phyloP scores from a whole-genome alignment of 2,888 invertebrate genomes.

The Andrena minutula region DNA sequence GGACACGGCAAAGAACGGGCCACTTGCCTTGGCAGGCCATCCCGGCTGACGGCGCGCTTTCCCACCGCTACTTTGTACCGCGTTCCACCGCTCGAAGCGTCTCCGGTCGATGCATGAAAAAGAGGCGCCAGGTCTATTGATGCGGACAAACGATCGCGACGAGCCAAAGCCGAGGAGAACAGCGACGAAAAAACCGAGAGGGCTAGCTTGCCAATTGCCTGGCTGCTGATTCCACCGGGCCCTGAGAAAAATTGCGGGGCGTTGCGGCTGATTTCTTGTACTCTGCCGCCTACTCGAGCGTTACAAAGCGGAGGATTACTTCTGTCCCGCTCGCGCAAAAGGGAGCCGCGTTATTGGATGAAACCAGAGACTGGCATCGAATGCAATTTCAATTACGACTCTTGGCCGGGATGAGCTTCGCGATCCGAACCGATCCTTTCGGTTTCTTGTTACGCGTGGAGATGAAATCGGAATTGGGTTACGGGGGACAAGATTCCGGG shows the following conservation, averaged over 20 bases:
- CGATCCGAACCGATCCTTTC: neutral
- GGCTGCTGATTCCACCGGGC: conserved; percentile 6
- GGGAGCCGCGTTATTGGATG: neutral
- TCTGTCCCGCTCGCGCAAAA: conserved; percentile 3
- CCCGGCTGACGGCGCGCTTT: conserved; percentile 33
- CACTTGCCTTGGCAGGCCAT: conserved; percentile 52
- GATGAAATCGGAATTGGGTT: conserved; percentile 10
- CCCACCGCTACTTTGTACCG: neutral
- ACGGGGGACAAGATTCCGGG: neutral
- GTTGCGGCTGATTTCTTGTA: neutral
- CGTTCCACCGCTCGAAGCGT: neutral
- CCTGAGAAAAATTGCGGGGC: neutral
- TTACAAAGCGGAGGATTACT: neutral
- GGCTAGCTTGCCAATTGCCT: conserved; percentile 26
- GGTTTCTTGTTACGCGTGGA: conserved; percentile 3
- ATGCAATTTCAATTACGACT: conserved; percentile 12
- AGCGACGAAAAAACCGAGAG: conserved; percentile 28
- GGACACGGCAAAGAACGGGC: conserved; percentile 56
- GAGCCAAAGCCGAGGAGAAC: conserved; percentile 28
- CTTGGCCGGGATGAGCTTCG: neutral
- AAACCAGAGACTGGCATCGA: neutral
- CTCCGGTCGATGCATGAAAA: conserved; percentile 40
- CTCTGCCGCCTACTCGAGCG: neutral
- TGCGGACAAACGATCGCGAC: conserved; percentile 69
- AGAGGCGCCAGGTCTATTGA: conserved; percentile 61